Percentiles rank a stretch among this genome's conserved stretches.
These are phyloP conservation scores for Ianthella basta DNA, from an alignment of 37 sponge, comb jelly and placozoan species.

Conservation along the genomic window DNA sequence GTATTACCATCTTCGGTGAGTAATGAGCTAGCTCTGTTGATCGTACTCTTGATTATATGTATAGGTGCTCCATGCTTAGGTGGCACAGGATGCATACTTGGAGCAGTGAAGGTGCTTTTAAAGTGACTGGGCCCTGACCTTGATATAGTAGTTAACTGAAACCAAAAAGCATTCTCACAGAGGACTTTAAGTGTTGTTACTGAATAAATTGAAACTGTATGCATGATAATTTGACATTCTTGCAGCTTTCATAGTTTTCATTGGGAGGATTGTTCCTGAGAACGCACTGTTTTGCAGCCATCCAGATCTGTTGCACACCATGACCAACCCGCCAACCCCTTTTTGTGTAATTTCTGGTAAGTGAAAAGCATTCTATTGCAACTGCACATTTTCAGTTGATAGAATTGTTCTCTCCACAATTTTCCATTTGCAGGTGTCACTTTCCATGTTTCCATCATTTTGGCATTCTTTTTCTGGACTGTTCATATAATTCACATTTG, in stretches of 20 bases:
- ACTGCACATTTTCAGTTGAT: not conserved
- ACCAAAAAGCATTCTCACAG: too few species aligned
- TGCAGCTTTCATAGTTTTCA: not conserved
- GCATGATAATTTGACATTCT: too few species aligned
- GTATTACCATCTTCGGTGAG: too few species aligned
- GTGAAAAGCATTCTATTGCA: not conserved
- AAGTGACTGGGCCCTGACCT: too few species aligned
- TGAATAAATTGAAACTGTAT: too few species aligned
- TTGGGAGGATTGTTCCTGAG: conserved; percentile 1
- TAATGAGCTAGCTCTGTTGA: too few species aligned
- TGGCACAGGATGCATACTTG: too few species aligned
- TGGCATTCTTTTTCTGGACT: not conserved
- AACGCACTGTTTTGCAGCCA: conserved; percentile 1
- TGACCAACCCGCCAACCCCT: conserved; percentile 2
- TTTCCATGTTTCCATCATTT: not conserved
- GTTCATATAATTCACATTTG: conserved; percentile 12
- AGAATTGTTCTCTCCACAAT: not conserved
- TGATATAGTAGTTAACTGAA: too few species aligned
- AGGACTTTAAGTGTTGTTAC: too few species aligned
- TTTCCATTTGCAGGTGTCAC: not conserved
- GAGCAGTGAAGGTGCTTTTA: too few species aligned
- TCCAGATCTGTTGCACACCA: not conserved
- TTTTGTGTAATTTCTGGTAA: not conserved
- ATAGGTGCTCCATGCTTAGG: too few species aligned
- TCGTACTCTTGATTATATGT: too few species aligned